Percentiles rank a stretch among this genome's conserved stretches.
phyloP scores from a whole-genome alignment of 1,140 invertebrate genomes.

The Neelides sp. region DNA sequence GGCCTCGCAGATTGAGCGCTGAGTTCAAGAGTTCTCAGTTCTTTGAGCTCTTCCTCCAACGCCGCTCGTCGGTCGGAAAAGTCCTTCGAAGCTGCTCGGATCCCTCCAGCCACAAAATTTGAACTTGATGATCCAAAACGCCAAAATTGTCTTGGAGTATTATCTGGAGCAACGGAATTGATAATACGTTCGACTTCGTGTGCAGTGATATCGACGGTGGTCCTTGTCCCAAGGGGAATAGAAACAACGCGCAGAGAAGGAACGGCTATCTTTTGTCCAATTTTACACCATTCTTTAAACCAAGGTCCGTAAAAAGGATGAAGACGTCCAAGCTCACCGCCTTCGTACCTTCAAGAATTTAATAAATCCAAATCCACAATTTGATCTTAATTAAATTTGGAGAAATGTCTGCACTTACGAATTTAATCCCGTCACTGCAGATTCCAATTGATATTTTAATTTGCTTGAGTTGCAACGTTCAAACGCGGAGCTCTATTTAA shows the following conservation, averaged over 20 bases:
- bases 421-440: conserved; percentile 1
- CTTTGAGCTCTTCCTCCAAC: background rate
- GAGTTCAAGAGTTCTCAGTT: background rate
- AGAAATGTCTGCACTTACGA: conserved; percentile 1
- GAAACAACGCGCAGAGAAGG: conserved; percentile 35
- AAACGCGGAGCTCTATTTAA: too few relatives aligned
- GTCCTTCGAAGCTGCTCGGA: background rate
- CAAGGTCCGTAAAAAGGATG: conserved; percentile 42
- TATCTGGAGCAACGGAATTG: conserved; percentile 12
- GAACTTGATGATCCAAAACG: conserved; percentile 29
- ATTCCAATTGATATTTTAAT: conserved; percentile 1
- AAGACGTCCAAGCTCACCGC: conserved; percentile 40
- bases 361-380: background rate
- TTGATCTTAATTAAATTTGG: background rate
- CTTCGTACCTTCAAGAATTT: conserved; percentile 20
- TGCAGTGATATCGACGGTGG: conserved; percentile 11
- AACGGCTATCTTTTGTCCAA: conserved; percentile 43
- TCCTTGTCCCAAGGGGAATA: conserved; percentile 12
- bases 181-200: conserved; percentile 28
- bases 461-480: too few relatives aligned
- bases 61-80: background rate
- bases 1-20: conserved; percentile 4
- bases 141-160: conserved; percentile 16
- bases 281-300: conserved; percentile 47
- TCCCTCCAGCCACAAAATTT: conserved; percentile 15